phyloP scores from a whole-genome alignment of 92 coral and sea anemone genomes.

The Parazoanthus swiftii region DNA sequence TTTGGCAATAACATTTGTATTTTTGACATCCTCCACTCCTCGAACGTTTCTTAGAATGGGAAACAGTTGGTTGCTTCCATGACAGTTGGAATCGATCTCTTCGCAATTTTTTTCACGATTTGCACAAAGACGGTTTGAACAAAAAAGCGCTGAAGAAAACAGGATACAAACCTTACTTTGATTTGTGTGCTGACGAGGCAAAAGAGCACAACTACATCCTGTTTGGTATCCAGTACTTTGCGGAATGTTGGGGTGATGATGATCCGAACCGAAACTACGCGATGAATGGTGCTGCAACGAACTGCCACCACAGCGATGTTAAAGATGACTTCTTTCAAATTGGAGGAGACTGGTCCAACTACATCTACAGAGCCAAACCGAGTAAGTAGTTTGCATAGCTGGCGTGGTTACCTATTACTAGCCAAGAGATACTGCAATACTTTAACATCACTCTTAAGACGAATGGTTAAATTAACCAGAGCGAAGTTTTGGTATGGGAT shows the following conservation, averaged over 20 bases:
- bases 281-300: not conserved
- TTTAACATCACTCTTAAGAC: no score
- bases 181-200: not conserved
- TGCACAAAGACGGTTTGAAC: not conserved
- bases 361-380: not conserved
- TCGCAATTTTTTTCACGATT: not conserved
- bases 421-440: no score
- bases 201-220: no score
- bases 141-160: not conserved
- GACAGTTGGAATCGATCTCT: not conserved
- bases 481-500: no score
- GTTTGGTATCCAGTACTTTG: not conserved
- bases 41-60: not conserved
- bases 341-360: conserved; percentile 1
- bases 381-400: not conserved
- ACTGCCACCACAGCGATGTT: not conserved
- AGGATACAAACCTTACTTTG: not conserved
- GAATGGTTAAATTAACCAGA: no score
- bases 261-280: conserved; percentile 7
- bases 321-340: no score
- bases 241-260: not conserved
- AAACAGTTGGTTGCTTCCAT: not conserved
- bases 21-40: no score
- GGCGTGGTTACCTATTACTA: not conserved
- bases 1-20: no score